Conservation (phyloP, 2,113 vertebrate genomes). For the Urocolius indicus region DNA sequence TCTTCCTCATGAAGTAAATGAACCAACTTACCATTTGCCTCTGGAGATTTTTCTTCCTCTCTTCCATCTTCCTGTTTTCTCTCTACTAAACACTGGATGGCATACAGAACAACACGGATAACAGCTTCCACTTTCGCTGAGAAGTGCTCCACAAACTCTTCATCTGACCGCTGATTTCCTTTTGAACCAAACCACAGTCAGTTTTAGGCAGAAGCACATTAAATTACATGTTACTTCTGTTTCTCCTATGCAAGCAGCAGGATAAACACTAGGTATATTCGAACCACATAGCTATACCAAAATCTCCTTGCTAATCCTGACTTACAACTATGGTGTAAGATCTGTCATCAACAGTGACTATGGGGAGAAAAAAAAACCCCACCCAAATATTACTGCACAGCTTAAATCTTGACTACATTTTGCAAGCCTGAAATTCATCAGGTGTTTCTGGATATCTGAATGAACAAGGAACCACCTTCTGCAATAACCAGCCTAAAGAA, state of each 20-base stretch:
- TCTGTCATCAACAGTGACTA: not conserved
- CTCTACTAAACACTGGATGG: conserved; percentile 88
- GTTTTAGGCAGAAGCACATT: not conserved
- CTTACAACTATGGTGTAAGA: not conserved
- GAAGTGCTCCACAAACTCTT: conserved; percentile 83
- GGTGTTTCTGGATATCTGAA: not conserved
- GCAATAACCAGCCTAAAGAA: not conserved
- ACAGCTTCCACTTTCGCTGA: conserved; percentile 85
- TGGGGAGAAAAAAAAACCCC: not conserved
- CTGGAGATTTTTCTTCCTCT: conserved; percentile 25
- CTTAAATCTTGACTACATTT: not conserved
- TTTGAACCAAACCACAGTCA: not conserved
- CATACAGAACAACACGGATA: conserved; percentile 86
- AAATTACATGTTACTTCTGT: not conserved
- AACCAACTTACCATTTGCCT: conserved; percentile 61
- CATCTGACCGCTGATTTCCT: conserved; percentile 69
- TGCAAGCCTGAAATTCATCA: not conserved
- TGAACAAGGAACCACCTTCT: not conserved
- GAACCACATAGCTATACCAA: not conserved
- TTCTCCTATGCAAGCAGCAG: not conserved
- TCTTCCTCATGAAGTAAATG: not conserved
- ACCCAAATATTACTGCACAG: not conserved
- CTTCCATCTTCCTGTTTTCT: conserved; percentile 70
- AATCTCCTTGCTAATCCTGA: not conserved
- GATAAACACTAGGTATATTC: not conserved